Percentiles rank a stretch among this genome's conserved stretches.
Evolutionary conservation across 1,140 invertebrate genomes (phyloP).

Genomic region (Diachasma alloeum): DNA sequence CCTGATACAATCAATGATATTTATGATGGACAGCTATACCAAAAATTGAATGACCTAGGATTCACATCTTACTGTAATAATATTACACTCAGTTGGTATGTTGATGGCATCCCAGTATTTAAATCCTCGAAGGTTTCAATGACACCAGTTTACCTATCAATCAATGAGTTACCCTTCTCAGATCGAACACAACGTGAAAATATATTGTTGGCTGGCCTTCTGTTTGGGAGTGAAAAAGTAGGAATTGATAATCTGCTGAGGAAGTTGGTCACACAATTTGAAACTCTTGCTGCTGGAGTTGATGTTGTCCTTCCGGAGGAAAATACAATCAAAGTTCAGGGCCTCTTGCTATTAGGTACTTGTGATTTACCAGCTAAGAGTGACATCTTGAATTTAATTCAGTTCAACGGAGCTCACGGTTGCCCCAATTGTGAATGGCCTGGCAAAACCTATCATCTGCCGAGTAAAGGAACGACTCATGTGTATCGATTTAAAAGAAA

Average conservation of each 20-base stretch:
- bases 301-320: background rate
- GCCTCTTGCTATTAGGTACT: background rate
- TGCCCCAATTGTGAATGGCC: background rate
- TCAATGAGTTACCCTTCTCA: background rate
- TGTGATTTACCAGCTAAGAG: background rate
- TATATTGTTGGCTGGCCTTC: background rate
- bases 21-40: slow-evolving; percentile 14
- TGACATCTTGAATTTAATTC: slow-evolving; percentile 3
- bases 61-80: slow-evolving; percentile 3
- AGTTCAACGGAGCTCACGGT: background rate
- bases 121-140: background rate
- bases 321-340: background rate
- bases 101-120: background rate
- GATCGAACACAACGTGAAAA: background rate
- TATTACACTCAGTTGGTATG: background rate
- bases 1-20: slow-evolving; percentile 21
- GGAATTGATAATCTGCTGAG: background rate
- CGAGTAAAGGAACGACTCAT: background rate
- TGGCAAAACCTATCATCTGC: background rate
- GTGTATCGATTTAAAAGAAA: background rate
- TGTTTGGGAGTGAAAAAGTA: background rate
- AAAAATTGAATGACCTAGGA: slow-evolving; percentile 4
- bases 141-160: background rate
- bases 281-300: background rate
- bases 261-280: background rate